Conservation (phyloP, 2,888 invertebrate genomes). For the Oscheius sp. region DNA sequence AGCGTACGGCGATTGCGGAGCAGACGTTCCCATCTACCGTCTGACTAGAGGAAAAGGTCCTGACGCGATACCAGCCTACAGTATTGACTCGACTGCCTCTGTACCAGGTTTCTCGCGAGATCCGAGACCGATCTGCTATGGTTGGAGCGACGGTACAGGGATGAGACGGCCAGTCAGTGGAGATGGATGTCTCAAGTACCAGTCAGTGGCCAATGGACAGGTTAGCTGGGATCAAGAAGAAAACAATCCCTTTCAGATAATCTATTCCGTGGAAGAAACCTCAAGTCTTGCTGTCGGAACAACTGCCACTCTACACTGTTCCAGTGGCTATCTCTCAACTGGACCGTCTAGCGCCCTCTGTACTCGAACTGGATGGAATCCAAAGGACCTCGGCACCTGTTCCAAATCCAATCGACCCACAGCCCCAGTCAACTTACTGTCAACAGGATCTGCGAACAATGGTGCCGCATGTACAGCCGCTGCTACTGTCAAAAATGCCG, state of each 20-base stretch:
- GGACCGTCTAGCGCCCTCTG: slow-evolving; percentile 47
- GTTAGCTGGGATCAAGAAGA: slow-evolving; percentile 6
- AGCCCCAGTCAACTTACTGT: neutral
- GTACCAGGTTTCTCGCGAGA: slow-evolving; percentile 48
- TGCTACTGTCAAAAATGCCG: slow-evolving; percentile 23
- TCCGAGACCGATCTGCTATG: slow-evolving; percentile 50
- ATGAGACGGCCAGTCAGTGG: slow-evolving; percentile 42
- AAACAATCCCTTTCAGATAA: slow-evolving; percentile 33
- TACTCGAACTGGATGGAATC: slow-evolving; percentile 56
- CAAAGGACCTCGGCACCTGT: slow-evolving; percentile 15
- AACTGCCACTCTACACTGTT: slow-evolving; percentile 54
- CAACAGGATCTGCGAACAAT: neutral
- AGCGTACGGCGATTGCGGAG: slow-evolving; percentile 47
- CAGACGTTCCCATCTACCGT: slow-evolving; percentile 54
- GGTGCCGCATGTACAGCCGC: slow-evolving; percentile 9
- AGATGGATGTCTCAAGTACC: slow-evolving; percentile 29
- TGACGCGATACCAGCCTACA: slow-evolving; percentile 42
- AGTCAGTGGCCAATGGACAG: slow-evolving; percentile 33
- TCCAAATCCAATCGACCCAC: neutral
- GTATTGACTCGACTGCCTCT: slow-evolving; percentile 43
- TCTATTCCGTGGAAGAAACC: slow-evolving; percentile 38
- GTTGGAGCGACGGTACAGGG: slow-evolving; percentile 49
- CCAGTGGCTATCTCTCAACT: slow-evolving; percentile 40
- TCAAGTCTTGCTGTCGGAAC: slow-evolving; percentile 51
- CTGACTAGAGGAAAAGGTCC: slow-evolving; percentile 19